Percentiles rank a stretch among this genome's conserved stretches.
Conservation (phyloP, 2,888 invertebrate species). For the Rugalucina vietnamica region DNA sequence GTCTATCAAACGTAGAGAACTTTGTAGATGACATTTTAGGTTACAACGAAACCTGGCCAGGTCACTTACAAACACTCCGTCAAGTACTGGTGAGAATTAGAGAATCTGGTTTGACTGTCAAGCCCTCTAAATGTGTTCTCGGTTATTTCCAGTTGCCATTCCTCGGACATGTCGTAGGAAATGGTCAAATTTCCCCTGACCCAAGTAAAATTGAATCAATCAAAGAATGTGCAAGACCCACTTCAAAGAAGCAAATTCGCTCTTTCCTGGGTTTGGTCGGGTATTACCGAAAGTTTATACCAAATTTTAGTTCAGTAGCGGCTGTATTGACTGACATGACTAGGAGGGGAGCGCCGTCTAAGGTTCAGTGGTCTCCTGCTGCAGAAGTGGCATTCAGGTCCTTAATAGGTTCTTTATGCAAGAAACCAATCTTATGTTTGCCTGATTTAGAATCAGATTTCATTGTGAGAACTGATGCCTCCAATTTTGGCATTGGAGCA, state of each 20-base stretch:
- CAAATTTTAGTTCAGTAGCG: conserved; percentile 30
- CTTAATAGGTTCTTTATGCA: neutral
- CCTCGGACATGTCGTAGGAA: conserved; percentile 34
- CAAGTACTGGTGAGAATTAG: conserved; percentile 23
- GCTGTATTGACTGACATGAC: conserved; percentile 39
- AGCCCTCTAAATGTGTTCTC: conserved; percentile 33
- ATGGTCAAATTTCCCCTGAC: conserved; percentile 9
- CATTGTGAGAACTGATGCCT: conserved; percentile 5
- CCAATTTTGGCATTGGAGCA: neutral
- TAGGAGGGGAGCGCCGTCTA: conserved; percentile 33
- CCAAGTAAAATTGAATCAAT: conserved; percentile 21
- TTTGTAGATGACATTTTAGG: conserved; percentile 40
- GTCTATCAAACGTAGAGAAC: conserved; percentile 20
- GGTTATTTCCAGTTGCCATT: conserved; percentile 10
- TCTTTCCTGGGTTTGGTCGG: conserved; percentile 40
- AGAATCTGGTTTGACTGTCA: conserved; percentile 29
- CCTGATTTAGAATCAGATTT: neutral
- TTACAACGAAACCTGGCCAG: conserved; percentile 26
- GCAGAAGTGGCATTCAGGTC: conserved; percentile 38
- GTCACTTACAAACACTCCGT: conserved; percentile 28
- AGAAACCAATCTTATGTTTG: neutral
- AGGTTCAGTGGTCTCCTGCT: conserved; percentile 49
- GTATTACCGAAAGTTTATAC: conserved; percentile 37
- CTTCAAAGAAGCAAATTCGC: conserved; percentile 14
- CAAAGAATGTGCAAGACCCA: neutral